Evolutionary conservation across 37 sponge, comb jelly and placozoan genomes (phyloP), one percentile per base, ranked within the genome.

Genomic region (Bolinopsis microptera): DNA sequence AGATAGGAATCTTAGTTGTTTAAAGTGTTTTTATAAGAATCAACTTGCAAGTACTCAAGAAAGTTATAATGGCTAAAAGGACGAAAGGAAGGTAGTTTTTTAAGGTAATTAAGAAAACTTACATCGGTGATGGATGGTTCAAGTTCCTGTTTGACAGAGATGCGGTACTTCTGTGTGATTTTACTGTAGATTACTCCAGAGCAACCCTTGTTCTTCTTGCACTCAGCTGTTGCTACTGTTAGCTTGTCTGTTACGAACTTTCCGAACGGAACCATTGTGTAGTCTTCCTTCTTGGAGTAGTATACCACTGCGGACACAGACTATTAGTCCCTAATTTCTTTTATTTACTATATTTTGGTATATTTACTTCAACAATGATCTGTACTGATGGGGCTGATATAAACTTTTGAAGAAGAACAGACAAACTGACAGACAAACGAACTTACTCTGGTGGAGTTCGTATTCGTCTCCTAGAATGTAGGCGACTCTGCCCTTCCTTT

Each of bases 271-370:
- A 24, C 31, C 26, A 72, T 8, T n/a, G 27, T 72, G 75, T 30
- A 72, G 75, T 72, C 31, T n/a, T 28, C 31, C 75, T 72, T 72
- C 31, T 72, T 72, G 31, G 75, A 30, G 75, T 72, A 72, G 75
- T 30, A 72, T n/a, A 72, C 75, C 3, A 23, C 75, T 72, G 61
- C 9, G 61, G 61, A 48, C 61, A 48, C 5, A n/a, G n/a, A n/a
- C n/a, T n/a, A n/a, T n/a, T n/a, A n/a, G n/a, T n/a, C n/a, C n/a
- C n/a, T n/a, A n/a, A n/a, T n/a, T n/a, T n/a, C n/a, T n/a, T n/a
- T n/a, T n/a, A n/a, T n/a, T n/a, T n/a, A n/a, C n/a, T n/a, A n/a
- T n/a, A n/a, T n/a, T n/a, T n/a, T n/a, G n/a, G n/a, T n/a, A n/a
- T n/a, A n/a, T n/a, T n/a, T n/a, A n/a, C n/a, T n/a, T n/a, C n/a